phyloP scores from a whole-genome alignment of 2,888 invertebrate species.

The Clepsis dumicolana region DNA sequence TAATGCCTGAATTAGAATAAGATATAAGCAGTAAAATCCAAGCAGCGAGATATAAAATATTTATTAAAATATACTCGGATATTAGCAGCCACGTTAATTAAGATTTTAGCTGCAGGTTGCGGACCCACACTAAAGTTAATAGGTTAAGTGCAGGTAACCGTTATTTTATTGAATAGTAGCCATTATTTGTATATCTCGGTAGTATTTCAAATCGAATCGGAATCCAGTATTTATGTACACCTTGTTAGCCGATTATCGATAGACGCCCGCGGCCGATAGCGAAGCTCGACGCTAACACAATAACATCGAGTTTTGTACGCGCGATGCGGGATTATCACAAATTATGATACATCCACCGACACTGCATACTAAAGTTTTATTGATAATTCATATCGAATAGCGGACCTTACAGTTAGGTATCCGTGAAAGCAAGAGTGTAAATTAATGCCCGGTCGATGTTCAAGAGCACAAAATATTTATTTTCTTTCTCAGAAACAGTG shows the following conservation, averaged over 20 bases:
- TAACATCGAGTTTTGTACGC: slow-evolving; percentile 28
- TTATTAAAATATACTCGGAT: slow-evolving; percentile 1
- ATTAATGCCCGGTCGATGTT: slow-evolving; percentile 1
- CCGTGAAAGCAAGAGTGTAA: slow-evolving; percentile 34
- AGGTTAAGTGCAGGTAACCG: slow-evolving; percentile 62
- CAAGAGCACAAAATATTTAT: not conserved
- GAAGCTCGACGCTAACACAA: slow-evolving; percentile 24
- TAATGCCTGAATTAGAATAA: not conserved
- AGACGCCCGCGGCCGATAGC: slow-evolving; percentile 26
- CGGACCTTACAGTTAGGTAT: slow-evolving; percentile 27
- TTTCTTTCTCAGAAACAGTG: not conserved
- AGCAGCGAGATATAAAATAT: not conserved
- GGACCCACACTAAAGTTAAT: slow-evolving; percentile 54
- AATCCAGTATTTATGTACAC: slow-evolving; percentile 58
- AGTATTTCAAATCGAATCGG: slow-evolving; percentile 64
- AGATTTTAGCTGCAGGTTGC: slow-evolving; percentile 30
- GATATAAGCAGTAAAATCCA: not conserved
- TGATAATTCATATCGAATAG: slow-evolving; percentile 27
- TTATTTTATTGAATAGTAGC: slow-evolving; percentile 60
- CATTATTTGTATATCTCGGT: slow-evolving; percentile 64
- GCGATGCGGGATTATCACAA: slow-evolving; percentile 25
- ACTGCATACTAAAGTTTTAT: slow-evolving; percentile 35
- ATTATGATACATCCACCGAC: slow-evolving; percentile 28
- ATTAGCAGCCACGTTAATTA: slow-evolving; percentile 10
- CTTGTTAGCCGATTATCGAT: slow-evolving; percentile 47